phyloP scores from a whole-genome alignment of 2,888 invertebrate genomes.

The Hirudinaria manillensis region DNA sequence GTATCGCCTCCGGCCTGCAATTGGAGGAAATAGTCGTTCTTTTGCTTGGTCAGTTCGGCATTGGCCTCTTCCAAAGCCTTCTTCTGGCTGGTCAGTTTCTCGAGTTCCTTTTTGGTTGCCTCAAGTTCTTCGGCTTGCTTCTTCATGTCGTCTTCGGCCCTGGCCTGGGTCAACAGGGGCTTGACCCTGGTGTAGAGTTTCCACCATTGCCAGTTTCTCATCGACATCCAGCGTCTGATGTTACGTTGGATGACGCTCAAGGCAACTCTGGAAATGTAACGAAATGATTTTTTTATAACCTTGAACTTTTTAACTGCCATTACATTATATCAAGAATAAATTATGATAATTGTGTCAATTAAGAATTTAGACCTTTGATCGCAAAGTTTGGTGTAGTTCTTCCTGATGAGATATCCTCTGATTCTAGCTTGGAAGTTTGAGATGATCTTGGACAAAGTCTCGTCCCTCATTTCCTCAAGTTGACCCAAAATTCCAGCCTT shows the following conservation, averaged over 20 bases:
- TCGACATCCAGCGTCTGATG: conserved; percentile 96
- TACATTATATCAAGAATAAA: not conserved
- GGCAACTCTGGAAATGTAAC: conserved; percentile 64
- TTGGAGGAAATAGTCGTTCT: conserved; percentile 77
- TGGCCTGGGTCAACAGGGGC: conserved; percentile 96
- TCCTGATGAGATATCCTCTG: conserved; percentile 69
- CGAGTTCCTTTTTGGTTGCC: conserved; percentile 87
- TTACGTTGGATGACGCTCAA: conserved; percentile 98
- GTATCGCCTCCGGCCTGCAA: conserved; percentile 88
- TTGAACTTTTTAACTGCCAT: not conserved
- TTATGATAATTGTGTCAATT: not conserved
- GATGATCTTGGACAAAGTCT: conserved; percentile 89
- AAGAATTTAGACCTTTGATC: conserved; percentile 73
- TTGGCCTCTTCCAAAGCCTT: conserved; percentile 93
- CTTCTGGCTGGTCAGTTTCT: conserved; percentile 89
- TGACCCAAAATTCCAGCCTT: conserved; percentile 99
- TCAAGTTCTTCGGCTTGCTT: conserved; percentile 88
- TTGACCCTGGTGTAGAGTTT: conserved; percentile 99
- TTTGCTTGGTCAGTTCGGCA: conserved; percentile 84
- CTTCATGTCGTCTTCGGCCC: conserved; percentile 97
- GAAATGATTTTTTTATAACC: conserved; percentile 2
- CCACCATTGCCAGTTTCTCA: conserved; percentile 99
- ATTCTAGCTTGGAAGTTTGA: conserved; percentile 85
- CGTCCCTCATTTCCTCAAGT: conserved; percentile 99
- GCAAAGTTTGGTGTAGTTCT: conserved; percentile 90